A percentile compares a stretch with the other conserved stretches of the same genome.
phyloP scores from a whole-genome alignment of 2,888 invertebrate genomes.

The Synergus gifuensis region DNA sequence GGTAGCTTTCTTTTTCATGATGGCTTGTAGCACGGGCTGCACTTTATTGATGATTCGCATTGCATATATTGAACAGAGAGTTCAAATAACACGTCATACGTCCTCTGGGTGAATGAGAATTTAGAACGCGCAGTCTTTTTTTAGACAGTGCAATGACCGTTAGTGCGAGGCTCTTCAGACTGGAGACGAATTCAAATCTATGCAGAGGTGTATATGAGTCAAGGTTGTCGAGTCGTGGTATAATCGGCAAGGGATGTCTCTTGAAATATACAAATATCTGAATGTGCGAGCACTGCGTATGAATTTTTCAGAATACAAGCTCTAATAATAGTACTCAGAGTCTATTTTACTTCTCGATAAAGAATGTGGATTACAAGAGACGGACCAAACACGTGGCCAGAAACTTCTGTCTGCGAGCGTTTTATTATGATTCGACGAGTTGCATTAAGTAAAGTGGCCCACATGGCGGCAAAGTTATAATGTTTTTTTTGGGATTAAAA shows the following conservation, averaged over 20 bases:
- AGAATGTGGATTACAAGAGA: slow-evolving; percentile 11
- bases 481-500: not conserved
- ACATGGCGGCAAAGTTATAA: slow-evolving; percentile 14
- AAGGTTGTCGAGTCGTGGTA: slow-evolving; percentile 4
- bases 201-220: slow-evolving; percentile 7
- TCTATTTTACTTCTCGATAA: slow-evolving; percentile 30
- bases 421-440: slow-evolving; percentile 22
- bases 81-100: not conserved
- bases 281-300: not conserved
- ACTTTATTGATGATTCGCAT: slow-evolving; percentile 21
- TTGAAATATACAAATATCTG: not conserved
- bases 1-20: not conserved
- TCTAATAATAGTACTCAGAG: not conserved
- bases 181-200: not conserved
- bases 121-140: slow-evolving; percentile 7
- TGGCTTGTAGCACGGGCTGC: not conserved
- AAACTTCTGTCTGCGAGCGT: slow-evolving; percentile 30
- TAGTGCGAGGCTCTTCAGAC: not conserved
- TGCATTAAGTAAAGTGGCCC: slow-evolving; percentile 21
- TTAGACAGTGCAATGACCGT: slow-evolving; percentile 37
- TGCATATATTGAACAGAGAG: not conserved
- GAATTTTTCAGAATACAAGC: slow-evolving; percentile 5
- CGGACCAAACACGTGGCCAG: slow-evolving; percentile 36
- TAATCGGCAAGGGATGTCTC: not conserved
- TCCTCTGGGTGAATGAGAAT: not conserved